phyloP scores from a whole-genome alignment of 2,888 invertebrate genomes.

The Digitonthophagus gazella region DNA sequence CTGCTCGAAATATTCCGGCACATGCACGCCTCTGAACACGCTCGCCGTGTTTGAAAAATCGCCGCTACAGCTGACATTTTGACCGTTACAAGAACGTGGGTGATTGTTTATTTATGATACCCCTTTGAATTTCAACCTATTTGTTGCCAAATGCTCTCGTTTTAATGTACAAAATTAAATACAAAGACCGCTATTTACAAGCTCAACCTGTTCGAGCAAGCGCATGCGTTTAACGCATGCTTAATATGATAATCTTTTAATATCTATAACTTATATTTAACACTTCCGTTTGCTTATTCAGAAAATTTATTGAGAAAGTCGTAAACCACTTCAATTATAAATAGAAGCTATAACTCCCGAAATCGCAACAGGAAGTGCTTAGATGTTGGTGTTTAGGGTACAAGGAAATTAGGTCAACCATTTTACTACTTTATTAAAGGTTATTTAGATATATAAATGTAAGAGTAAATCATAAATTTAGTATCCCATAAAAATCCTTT shows the following conservation, averaged over 20 bases:
- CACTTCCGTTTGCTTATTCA: neutral
- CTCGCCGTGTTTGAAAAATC: neutral
- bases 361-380: neutral
- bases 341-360: neutral
- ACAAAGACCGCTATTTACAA: neutral
- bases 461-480: neutral
- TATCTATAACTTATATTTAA: too few species aligned
- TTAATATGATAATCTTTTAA: too few species aligned
- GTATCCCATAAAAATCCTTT: neutral
- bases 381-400: neutral
- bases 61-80: neutral
- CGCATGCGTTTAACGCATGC: too few species aligned
- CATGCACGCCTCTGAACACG: neutral
- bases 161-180: neutral
- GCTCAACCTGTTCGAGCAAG: too few species aligned
- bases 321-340: neutral
- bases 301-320: neutral
- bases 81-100: neutral
- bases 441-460: neutral
- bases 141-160: neutral
- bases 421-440: neutral
- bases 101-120: neutral
- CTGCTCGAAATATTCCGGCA: conserved; percentile 5
- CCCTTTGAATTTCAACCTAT: neutral
- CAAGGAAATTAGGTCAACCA: neutral